These are phyloP conservation scores for Cyaniris semiargus DNA, from an alignment of 2,888 invertebrate genomes.

Conservation along the genomic window DNA sequence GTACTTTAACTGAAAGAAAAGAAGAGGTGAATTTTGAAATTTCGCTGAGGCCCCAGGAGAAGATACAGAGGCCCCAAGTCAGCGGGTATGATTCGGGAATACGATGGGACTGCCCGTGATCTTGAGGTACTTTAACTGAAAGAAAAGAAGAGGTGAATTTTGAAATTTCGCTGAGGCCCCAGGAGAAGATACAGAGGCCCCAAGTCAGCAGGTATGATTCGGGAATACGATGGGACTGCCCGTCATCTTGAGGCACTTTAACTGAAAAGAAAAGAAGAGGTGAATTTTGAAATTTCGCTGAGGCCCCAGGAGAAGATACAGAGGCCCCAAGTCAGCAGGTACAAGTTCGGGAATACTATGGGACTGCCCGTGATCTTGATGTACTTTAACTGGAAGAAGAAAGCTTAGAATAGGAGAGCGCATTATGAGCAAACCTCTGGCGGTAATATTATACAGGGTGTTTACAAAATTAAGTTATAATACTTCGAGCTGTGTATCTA, in stretches of 20 bases:
- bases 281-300: too few relatives aligned
- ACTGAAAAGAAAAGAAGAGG: too few relatives aligned
- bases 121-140: conserved; percentile 81
- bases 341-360: conserved; percentile 83
- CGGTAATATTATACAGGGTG: too few relatives aligned
- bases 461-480: too few relatives aligned
- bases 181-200: conserved; percentile 83
- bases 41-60: conserved; percentile 85
- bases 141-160: too few relatives aligned
- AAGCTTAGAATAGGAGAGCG: not conserved
- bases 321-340: conserved; percentile 82
- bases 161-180: conserved; percentile 84
- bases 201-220: conserved; percentile 82
- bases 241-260: conserved; percentile 82
- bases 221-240: conserved; percentile 84
- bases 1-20: conserved; percentile 81
- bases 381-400: conserved; percentile 74
- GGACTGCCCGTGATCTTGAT: conserved; percentile 82
- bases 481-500: too few relatives aligned
- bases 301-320: conserved; percentile 84
- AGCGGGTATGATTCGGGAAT: conserved; percentile 82
- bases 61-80: conserved; percentile 83
- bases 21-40: too few relatives aligned
- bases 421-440: not conserved
- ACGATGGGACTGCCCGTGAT: conserved; percentile 83